Evolutionary conservation across 2,888 invertebrate genomes (phyloP), one percentile per base, ranked within the genome.

Genomic region (Isoperla grammatica): DNA sequence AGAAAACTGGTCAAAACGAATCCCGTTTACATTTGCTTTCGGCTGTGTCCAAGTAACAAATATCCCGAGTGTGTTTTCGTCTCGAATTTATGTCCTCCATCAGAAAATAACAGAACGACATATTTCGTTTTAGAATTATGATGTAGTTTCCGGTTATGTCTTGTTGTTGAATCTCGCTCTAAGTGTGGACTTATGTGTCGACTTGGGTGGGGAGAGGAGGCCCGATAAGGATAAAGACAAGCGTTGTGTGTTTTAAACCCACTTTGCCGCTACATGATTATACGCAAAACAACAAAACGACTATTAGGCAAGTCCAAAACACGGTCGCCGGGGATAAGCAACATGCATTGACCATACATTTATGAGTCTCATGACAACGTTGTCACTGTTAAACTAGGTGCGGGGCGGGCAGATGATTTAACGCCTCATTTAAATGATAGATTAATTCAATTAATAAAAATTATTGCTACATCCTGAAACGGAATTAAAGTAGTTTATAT

Each of bases 51-150:
- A 9, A 20, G 11, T 11, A 37, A 53, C 17, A 53, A 39, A 53
- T 39, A 37, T 39, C 37, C 19, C 39, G 39, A 6, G 29, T 29
- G 29, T 29, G 4, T 53, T 53, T 23, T 37, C 39, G 9, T 13
- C 13, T 42, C 5, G 39, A 53, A 53, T 37, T 37, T 59, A 45
- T 43, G 15, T 20, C 46, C 37, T 6, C 39, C 46, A 40, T 55
- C 60, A 61, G 61, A 61, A 54, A 15, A 54, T 50, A 55, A 56
- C 56, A 19, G 17, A 45, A 35, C 57, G 61, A 61, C 61, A 58
- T 58, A 61, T 61, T 55, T 61, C 48, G 42, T 57, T 39, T 40
- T 46, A 61, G 35, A 61, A 61, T 58, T 57, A 61, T 61, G 61
- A 61, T 55, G 61, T 48, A 58, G 61, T 61, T 61, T 42, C 53